Base-by-base conservation (phyloP, 2,113 vertebrate species). In the Hydrolagus affinis region DNA sequence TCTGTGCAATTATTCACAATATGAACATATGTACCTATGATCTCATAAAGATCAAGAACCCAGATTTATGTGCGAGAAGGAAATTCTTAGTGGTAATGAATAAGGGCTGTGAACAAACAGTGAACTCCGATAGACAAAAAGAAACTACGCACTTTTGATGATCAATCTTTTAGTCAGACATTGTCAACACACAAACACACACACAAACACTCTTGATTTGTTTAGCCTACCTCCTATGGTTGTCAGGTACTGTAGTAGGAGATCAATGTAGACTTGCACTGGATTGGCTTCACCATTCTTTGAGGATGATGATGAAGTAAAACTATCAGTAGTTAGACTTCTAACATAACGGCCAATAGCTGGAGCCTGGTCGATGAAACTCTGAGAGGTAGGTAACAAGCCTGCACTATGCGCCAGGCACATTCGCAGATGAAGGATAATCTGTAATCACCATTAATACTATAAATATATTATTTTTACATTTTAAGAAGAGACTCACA, bases 321-420 rank as follows among this genome's bases (percentile, higher is more conserved):
- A 89, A 73, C 92, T 94, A 77, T 92, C 92, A 68, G 94, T 93
- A 90, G 98, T 91, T 87, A 98, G 90, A 0, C 92, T 92, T 88
- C 94, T 92, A 86, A 98, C 88, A 8, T 99, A 99, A 86, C 90
- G 94, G 6, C 97, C 97, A 25, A 99, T 96, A 85, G 95, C 94
- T 21, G 98, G 97, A 85, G 98, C 95, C 8, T 97, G 96, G 88
- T 98, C 96, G 25, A 93, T 92, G 90, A 97, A 88, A 87, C 92
- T 97, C 86, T 94, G 95, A 8, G 96, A 96, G 85, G 94, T 88
- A 86, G 95, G 94, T 6, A 92, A 93, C 88, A 96, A 94, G 14
- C 97, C 97, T 0, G 97, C 96, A 57, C 97, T 98, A 88, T 97
- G 91, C 85, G 96, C 97, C 25, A 99, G 93, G 90, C 98, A 99